Percentiles rank a stretch among this genome's conserved stretches.
Conservation (phyloP, 2,888 invertebrate genomes). For the Rhabditoides inermis region DNA sequence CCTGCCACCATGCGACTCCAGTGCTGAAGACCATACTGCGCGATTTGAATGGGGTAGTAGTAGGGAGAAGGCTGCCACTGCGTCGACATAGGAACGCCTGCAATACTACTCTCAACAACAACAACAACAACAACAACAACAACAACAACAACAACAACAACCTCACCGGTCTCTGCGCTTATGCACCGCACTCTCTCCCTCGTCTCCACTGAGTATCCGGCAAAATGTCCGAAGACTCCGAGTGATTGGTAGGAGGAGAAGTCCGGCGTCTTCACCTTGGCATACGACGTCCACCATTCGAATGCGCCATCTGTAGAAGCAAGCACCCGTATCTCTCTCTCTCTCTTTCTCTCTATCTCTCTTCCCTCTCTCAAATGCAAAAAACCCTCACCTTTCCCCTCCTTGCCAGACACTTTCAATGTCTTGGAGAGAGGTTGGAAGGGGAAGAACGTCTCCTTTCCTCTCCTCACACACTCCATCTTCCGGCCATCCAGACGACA, state of each 20-base stretch:
- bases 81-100: conserved; percentile 78
- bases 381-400: conserved; percentile 17
- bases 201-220: conserved; percentile 93
- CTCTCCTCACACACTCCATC: too few relatives aligned
- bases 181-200: conserved; percentile 90
- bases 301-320: conserved; percentile 23
- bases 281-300: conserved; percentile 41
- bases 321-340: neutral
- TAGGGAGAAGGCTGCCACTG: conserved; percentile 94
- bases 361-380: neutral
- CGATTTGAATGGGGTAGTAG: conserved; percentile 95
- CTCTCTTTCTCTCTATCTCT: neutral
- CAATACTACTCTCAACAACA: conserved; percentile 3
- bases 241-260: conserved; percentile 67
- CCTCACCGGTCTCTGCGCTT: conserved; percentile 73
- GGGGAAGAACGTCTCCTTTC: too few relatives aligned
- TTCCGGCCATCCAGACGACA: too few relatives aligned
- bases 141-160: neutral
- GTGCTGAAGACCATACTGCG: conserved; percentile 92
- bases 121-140: neutral
- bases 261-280: conserved; percentile 35
- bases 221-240: conserved; percentile 90
- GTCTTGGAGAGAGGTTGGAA: too few relatives aligned
- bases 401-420: conserved; percentile 37
- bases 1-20: conserved; percentile 68